These are phyloP conservation scores for Ochotona curzoniae DNA, from an alignment of 2,113 vertebrate species.

Conservation along the genomic window DNA sequence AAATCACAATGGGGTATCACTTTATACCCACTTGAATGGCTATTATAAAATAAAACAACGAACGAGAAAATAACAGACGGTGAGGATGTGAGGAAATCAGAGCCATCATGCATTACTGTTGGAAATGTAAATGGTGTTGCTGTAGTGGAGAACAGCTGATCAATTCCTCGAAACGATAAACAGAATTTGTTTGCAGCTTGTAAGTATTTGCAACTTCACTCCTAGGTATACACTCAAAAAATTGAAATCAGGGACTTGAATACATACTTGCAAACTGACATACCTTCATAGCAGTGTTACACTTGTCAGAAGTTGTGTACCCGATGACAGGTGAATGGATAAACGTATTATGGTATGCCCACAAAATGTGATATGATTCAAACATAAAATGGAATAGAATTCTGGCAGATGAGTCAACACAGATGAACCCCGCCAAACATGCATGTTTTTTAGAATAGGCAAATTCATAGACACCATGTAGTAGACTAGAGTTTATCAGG, in stretches of 20 bases:
- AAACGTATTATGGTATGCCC: background rate
- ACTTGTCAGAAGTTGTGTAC: background rate
- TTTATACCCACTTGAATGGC: background rate
- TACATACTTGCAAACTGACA: background rate
- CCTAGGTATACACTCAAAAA: background rate
- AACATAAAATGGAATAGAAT: background rate
- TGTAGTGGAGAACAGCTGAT: background rate
- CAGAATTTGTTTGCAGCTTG: background rate
- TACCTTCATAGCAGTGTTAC: background rate
- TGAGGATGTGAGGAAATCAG: conserved; percentile 3
- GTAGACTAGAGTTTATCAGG: background rate
- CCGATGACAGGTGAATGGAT: background rate
- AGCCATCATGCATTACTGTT: background rate
- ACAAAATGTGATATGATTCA: background rate
- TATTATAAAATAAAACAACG: background rate
- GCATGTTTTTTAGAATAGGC: no score
- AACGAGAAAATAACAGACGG: background rate
- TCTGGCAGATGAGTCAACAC: background rate
- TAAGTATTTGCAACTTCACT: background rate
- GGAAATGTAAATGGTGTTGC: background rate
- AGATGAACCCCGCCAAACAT: background rate
- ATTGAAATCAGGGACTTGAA: background rate
- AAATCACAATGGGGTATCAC: background rate
- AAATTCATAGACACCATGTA: no score
- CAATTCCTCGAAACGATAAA: background rate